Percentiles rank a stretch among this genome's conserved stretches.
Evolutionary conservation across 2,797 vertebrate genomes (phyloP).

Genomic region (Rachycentron canadum): DNA sequence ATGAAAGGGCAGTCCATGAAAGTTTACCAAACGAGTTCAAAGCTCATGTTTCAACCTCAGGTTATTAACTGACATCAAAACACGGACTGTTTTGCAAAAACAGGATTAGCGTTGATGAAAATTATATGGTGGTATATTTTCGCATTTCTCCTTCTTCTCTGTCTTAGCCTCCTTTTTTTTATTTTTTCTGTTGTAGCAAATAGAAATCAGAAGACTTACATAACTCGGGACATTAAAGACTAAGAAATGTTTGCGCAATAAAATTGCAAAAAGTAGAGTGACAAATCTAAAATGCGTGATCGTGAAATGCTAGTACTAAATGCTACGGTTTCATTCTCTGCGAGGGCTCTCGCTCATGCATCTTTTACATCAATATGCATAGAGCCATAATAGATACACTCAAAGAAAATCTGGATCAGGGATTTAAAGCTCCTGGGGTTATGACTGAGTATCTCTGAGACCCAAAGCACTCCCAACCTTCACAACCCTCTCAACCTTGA

Average conservation of each 20-base stretch:
- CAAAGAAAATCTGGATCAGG: conserved; percentile 32
- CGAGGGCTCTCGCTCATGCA: conserved; percentile 27
- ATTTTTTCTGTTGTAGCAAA: neutral
- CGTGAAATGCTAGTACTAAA: conserved; percentile 12
- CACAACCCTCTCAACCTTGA: conserved; percentile 65
- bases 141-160: neutral
- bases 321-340: conserved; percentile 9
- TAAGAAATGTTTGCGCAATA: conserved; percentile 14
- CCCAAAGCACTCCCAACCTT: conserved; percentile 46
- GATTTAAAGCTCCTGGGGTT: conserved; percentile 54
- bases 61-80: conserved; percentile 1
- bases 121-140: neutral
- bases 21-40: conserved; percentile 7
- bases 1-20: neutral
- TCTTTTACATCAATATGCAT: conserved; percentile 49
- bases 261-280: conserved; percentile 1
- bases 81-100: neutral
- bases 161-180: neutral
- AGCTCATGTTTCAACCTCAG: neutral
- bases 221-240: conserved; percentile 12
- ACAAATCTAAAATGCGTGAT: neutral
- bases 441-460: conserved; percentile 46
- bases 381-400: conserved; percentile 21
- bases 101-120: neutral
- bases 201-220: neutral